Evolutionary conservation across 2,797 vertebrate genomes (phyloP).

Genomic region (Tenualosa thibaudeaui): DNA sequence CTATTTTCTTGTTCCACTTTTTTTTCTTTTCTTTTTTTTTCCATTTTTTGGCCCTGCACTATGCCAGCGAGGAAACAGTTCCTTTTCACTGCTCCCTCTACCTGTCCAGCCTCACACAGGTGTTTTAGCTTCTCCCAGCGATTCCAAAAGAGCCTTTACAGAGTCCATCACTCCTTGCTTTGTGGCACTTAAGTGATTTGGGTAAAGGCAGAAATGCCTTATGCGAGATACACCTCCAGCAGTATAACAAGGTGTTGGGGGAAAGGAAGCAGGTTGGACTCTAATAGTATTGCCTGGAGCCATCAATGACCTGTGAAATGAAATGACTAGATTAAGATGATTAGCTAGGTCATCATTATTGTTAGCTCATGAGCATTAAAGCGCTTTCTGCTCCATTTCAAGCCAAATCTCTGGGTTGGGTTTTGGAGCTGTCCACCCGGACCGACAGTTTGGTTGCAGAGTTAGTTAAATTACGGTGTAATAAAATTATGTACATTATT

Average conservation of each 20-base stretch:
- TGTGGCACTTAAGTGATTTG: slow-evolving; percentile 9
- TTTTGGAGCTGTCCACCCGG: background rate
- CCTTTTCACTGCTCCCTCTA: background rate
- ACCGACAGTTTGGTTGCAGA: background rate
- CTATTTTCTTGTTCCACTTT: background rate
- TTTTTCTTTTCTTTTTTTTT: background rate
- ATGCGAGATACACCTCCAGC: background rate
- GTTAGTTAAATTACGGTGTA: background rate
- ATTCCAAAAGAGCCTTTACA: background rate
- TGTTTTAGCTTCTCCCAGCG: background rate
- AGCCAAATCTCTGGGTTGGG: background rate
- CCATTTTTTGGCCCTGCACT: background rate
- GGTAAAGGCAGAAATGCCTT: background rate
- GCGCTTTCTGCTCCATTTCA: background rate
- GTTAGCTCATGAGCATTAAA: background rate
- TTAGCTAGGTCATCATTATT: background rate
- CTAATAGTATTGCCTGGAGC: background rate
- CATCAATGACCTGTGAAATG: slow-evolving; percentile 2
- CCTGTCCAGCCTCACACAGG: background rate
- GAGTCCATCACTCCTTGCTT: background rate
- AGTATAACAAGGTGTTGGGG: background rate
- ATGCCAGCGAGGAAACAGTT: background rate
- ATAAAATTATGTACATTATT: background rate
- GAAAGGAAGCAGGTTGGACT: background rate
- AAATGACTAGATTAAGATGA: slow-evolving; percentile 6